phyloP scores from a whole-genome alignment of 2,888 invertebrate genomes.

The Apotomis turbidana region DNA sequence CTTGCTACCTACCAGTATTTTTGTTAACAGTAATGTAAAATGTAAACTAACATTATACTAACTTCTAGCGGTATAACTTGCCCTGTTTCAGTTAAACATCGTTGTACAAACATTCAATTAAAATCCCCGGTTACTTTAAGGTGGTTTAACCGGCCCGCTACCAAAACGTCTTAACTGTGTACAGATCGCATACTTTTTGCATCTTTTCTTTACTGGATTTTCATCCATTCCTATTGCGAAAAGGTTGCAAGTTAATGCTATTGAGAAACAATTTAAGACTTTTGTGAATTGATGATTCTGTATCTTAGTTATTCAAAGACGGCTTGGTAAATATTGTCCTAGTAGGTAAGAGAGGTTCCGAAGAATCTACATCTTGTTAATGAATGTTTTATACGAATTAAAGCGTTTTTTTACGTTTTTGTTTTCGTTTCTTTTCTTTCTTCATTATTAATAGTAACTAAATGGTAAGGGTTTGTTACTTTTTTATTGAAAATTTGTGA shows the following conservation, averaged over 20 bases:
- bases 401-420: background rate
- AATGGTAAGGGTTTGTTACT: too few species aligned
- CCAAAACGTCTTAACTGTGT: conserved; percentile 19
- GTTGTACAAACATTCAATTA: conserved; percentile 47
- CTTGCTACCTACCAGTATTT: too few species aligned
- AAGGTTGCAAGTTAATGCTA: background rate
- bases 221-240: background rate
- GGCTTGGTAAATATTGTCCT: conserved; percentile 33
- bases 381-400: conserved; percentile 6
- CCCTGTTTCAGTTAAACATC: conserved; percentile 40
- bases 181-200: background rate
- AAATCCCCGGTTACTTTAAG: conserved; percentile 45
- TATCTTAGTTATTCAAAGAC: conserved; percentile 37
- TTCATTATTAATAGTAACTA: background rate
- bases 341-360: conserved; percentile 28
- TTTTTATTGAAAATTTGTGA: too few species aligned
- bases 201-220: background rate
- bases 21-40: too few species aligned
- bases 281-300: background rate
- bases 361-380: conserved; percentile 15
- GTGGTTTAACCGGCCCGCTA: conserved; percentile 22
- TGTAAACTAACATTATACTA: too few species aligned
- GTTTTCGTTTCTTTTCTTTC: background rate
- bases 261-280: background rate
- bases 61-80: conserved; percentile 31